These are phyloP conservation scores for Rhingia campestris DNA, from an alignment of 2,888 invertebrate species.

Conservation along the genomic window DNA sequence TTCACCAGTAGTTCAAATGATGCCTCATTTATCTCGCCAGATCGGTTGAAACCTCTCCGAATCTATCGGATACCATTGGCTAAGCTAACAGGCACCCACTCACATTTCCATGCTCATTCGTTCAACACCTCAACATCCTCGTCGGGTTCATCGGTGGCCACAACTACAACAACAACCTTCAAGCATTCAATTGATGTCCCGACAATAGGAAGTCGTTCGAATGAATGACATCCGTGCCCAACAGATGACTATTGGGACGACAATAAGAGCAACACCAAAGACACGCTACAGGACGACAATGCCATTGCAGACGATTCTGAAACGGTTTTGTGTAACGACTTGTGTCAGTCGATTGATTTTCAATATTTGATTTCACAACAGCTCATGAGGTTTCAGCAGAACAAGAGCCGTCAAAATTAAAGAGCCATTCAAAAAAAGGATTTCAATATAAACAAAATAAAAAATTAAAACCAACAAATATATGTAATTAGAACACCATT, in stretches of 20 bases:
- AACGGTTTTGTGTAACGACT: constrained; percentile 56
- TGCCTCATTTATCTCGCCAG: constrained; percentile 75
- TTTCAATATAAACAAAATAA: neutral
- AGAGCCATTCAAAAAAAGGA: constrained; percentile 17
- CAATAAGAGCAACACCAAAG: constrained; percentile 30
- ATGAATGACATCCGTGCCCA: constrained; percentile 61
- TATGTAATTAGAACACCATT: constrained; percentile 1
- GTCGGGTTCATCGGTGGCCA: constrained; percentile 58
- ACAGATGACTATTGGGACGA: constrained; percentile 39
- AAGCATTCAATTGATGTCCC: constrained; percentile 66
- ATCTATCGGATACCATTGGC: constrained; percentile 79
- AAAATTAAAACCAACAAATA: neutral
- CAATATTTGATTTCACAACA: constrained; percentile 74
- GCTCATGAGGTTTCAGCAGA: constrained; percentile 75
- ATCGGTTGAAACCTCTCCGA: constrained; percentile 78
- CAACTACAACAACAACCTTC: constrained; percentile 61
- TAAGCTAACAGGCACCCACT: constrained; percentile 79
- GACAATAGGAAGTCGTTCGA: constrained; percentile 38
- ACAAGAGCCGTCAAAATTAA: constrained; percentile 70
- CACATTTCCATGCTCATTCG: constrained; percentile 79
- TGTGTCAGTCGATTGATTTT: constrained; percentile 72
- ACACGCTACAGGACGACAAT: constrained; percentile 12
- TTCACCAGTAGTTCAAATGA: constrained; percentile 73
- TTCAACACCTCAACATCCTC: constrained; percentile 73
- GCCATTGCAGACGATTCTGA: constrained; percentile 32